phyloP scores from a whole-genome alignment of 2,888 invertebrate genomes.

The Caenorhabditis sinica region DNA sequence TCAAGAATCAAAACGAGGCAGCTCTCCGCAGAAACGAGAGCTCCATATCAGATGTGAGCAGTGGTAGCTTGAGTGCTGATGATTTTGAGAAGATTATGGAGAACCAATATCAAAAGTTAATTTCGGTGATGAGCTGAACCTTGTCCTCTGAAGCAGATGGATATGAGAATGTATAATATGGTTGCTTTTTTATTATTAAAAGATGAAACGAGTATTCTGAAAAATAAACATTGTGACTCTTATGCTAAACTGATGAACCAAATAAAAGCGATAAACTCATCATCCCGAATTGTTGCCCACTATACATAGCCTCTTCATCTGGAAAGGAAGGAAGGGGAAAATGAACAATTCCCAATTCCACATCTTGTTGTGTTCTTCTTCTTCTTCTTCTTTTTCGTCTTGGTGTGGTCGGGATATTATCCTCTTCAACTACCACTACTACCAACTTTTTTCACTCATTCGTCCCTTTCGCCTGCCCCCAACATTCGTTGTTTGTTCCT shows the following conservation, averaged over 20 bases:
- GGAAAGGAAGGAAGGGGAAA: slow-evolving; percentile 5
- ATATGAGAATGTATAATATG: not conserved
- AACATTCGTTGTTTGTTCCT: slow-evolving; percentile 3
- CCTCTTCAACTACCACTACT: slow-evolving; percentile 34
- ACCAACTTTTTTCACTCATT: slow-evolving; percentile 33
- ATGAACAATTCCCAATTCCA: slow-evolving; percentile 24
- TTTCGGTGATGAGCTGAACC: slow-evolving; percentile 23
- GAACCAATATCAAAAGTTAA: slow-evolving; percentile 14
- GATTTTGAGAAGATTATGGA: slow-evolving; percentile 25
- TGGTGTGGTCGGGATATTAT: slow-evolving; percentile 47
- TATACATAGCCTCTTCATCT: slow-evolving; percentile 39
- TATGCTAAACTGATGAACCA: not conserved
- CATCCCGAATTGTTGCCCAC: slow-evolving; percentile 35
- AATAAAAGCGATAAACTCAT: slow-evolving; percentile 6
- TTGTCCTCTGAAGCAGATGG: no score
- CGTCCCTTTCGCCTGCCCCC: not conserved
- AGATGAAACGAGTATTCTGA: slow-evolving; percentile 10
- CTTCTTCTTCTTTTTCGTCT: slow-evolving; percentile 20
- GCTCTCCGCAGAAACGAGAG: not conserved
- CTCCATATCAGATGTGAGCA: slow-evolving; percentile 4
- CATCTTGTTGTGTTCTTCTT: slow-evolving; percentile 47
- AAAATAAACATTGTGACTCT: not conserved
- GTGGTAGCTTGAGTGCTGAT: slow-evolving; percentile 3
- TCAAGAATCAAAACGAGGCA: slow-evolving; percentile 27
- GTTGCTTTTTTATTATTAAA: not conserved